A percentile compares a stretch with the other conserved stretches of the same genome.
Evolutionary conservation across 64 coral and sea anemone genomes (phyloP).

Genomic region (Pocillopora verrucosa): DNA sequence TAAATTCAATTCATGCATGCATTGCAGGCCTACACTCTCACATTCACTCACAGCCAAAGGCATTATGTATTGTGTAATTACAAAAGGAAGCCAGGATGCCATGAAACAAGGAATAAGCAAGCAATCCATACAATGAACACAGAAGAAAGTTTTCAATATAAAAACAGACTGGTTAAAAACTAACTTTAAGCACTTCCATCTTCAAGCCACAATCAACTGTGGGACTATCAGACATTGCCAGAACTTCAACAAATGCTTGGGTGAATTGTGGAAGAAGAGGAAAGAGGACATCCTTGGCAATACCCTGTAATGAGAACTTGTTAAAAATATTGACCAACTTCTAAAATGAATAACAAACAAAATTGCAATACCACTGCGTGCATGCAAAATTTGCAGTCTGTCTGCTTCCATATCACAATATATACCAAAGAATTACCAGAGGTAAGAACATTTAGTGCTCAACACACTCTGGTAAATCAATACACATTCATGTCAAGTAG

Average conservation of each 20-base stretch:
- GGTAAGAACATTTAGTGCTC: neutral
- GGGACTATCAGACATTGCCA: slow-evolving; percentile 79
- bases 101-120: too few relatives aligned
- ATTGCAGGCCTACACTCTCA: too few relatives aligned
- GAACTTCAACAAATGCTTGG: slow-evolving; percentile 82
- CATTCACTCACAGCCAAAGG: too few relatives aligned
- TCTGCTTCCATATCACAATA: too few relatives aligned
- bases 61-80: too few relatives aligned
- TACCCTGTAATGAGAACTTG: slow-evolving; percentile 31
- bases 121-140: too few relatives aligned
- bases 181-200: slow-evolving; percentile 93
- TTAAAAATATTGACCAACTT: neutral
- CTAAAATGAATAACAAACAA: neutral
- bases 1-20: too few relatives aligned
- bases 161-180: neutral
- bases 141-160: too few relatives aligned
- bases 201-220: slow-evolving; percentile 96
- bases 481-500: too few relatives aligned
- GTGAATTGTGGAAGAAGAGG: slow-evolving; percentile 91
- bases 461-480: neutral
- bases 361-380: too few relatives aligned
- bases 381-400: too few relatives aligned
- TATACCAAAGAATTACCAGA: neutral
- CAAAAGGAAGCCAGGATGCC: too few relatives aligned
- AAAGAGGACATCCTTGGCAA: slow-evolving; percentile 71